phyloP scores from a whole-genome alignment of 2,797 vertebrate genomes.

The Amphiprion clarkii region DNA sequence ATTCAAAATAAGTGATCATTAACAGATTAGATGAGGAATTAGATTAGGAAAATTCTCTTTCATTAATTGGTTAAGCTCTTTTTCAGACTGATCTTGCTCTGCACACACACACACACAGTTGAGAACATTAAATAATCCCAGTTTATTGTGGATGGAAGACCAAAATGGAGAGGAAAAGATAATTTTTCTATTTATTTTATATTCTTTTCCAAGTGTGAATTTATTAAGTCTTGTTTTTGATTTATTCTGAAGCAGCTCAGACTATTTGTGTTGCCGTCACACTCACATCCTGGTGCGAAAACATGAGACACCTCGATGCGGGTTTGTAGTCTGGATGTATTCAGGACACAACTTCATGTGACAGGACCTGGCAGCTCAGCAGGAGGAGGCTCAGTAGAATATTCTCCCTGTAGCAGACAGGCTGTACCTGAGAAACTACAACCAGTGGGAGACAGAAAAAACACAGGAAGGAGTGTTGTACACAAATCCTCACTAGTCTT shows the following conservation, averaged over 20 bases:
- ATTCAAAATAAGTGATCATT: not conserved
- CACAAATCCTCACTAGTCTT: conserved; percentile 17
- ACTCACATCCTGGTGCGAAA: conserved; percentile 15
- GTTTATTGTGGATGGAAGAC: too few species aligned
- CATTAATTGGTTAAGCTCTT: too few species aligned
- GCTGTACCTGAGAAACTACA: conserved; percentile 61
- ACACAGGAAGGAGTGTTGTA: conserved; percentile 11
- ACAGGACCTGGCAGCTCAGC: conserved; percentile 39
- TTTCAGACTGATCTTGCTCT: too few species aligned
- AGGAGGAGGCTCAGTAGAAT: conserved; percentile 53
- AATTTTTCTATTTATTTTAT: too few species aligned
- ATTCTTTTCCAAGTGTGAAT: too few species aligned
- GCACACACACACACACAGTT: too few species aligned
- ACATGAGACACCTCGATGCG: conserved; percentile 11
- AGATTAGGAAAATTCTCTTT: too few species aligned
- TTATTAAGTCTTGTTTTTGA: not conserved
- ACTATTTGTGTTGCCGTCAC: conserved; percentile 10
- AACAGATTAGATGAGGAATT: too few species aligned
- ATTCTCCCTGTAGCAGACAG: conserved; percentile 40
- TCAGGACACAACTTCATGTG: conserved; percentile 36
- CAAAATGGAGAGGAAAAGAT: too few species aligned
- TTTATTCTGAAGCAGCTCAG: conserved; percentile 1
- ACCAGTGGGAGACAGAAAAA: conserved; percentile 54
- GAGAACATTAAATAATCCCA: too few species aligned
- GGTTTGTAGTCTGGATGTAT: conserved; percentile 30